phyloP scores from a whole-genome alignment of 2,113 vertebrate species.

The Silurus asotus region DNA sequence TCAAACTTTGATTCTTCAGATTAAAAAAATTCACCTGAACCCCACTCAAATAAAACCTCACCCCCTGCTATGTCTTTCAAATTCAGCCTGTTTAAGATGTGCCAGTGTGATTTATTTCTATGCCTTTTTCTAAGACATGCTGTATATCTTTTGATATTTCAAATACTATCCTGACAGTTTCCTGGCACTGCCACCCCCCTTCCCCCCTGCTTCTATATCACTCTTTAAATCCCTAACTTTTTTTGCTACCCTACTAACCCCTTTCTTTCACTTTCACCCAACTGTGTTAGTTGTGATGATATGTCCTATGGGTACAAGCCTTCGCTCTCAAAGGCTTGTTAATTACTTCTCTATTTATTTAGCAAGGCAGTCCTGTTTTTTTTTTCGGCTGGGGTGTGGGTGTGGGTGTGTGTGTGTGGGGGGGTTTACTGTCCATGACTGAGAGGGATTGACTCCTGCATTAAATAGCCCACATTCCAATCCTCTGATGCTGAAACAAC shows the following conservation, averaged over 20 bases:
- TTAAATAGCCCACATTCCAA: constrained; percentile 79
- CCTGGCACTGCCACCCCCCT: neutral
- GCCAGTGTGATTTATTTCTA: constrained; percentile 3
- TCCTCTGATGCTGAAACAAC: constrained; percentile 77
- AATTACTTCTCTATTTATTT: constrained; percentile 85
- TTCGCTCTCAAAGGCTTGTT: constrained; percentile 71
- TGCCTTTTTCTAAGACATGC: neutral
- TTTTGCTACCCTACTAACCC: constrained; percentile 7
- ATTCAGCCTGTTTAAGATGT: constrained; percentile 2
- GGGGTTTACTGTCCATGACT: constrained; percentile 71
- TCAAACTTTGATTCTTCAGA: neutral
- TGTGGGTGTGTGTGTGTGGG: constrained; percentile 18
- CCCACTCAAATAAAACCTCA: neutral
- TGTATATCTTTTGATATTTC: neutral
- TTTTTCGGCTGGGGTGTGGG: neutral
- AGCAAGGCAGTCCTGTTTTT: constrained; percentile 51
- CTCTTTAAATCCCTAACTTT: neutral
- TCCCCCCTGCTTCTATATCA: constrained; percentile 10
- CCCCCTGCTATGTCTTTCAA: neutral
- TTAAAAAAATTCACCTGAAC: neutral
- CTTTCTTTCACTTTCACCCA: constrained; percentile 8
- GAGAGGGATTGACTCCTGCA: constrained; percentile 73
- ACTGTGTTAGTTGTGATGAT: constrained; percentile 67
- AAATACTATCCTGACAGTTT: neutral
- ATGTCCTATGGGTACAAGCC: constrained; percentile 59